Conservation (phyloP, 2,113 vertebrate genomes). For the Psilopogon haemacephalus region DNA sequence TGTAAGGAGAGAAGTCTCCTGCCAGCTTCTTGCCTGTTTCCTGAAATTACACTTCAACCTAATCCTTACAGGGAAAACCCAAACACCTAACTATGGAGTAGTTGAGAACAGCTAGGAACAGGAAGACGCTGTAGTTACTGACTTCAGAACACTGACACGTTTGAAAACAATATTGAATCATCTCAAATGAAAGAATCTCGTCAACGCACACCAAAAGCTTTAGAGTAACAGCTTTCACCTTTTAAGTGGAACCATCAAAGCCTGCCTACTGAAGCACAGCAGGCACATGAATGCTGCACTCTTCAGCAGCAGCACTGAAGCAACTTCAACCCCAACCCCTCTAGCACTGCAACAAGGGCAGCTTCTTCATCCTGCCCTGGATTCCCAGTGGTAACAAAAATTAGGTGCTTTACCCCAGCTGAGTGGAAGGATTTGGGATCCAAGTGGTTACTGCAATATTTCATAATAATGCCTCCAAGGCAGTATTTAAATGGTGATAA, state of each 20-base stretch:
- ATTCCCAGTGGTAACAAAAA: accelerated
- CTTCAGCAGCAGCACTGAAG: accelerated
- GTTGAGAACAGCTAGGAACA: not conserved
- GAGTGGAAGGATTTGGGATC: too few relatives aligned
- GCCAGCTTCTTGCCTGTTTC: not conserved
- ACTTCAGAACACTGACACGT: too few relatives aligned
- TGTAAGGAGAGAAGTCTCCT: not conserved
- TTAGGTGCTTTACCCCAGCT: accelerated
- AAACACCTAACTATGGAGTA: not conserved
- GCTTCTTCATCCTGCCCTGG: accelerated
- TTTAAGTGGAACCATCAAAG: not conserved
- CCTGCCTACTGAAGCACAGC: accelerated
- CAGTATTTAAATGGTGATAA: not conserved
- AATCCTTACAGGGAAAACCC: not conserved
- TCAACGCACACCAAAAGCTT: not conserved
- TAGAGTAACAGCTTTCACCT: not conserved
- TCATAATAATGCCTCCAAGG: not conserved
- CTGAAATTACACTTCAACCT: not conserved
- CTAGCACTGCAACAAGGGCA: accelerated
- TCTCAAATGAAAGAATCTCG: not conserved
- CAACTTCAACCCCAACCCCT: accelerated
- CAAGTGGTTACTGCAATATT: not conserved
- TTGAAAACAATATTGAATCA: not conserved
- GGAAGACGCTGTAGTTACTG: not conserved
- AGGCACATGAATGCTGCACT: accelerated